Conservation (phyloP, 2,888 invertebrate species). For the Andrena dorsata region DNA sequence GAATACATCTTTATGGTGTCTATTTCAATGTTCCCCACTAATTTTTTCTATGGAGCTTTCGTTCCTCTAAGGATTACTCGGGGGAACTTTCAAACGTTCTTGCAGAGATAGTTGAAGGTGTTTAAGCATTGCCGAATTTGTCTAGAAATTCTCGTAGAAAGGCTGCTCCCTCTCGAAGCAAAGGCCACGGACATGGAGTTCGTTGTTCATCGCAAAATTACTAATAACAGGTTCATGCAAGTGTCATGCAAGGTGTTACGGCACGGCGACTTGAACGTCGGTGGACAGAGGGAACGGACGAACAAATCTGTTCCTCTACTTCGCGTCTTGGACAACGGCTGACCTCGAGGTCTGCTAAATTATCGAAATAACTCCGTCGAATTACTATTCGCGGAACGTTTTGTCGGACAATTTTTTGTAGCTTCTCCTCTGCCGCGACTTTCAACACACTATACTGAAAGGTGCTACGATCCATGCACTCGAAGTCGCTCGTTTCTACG, state of each 20-base stretch:
- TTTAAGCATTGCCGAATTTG: not conserved
- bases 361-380: not conserved
- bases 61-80: not conserved
- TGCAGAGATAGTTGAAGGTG: not conserved
- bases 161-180: conserved; percentile 31
- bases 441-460: conserved; percentile 46
- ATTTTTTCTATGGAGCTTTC: too few relatives aligned
- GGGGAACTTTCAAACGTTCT: too few relatives aligned
- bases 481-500: conserved; percentile 52
- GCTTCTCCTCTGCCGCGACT: conserved; percentile 42
- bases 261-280: conserved; percentile 57
- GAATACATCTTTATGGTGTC: too few relatives aligned
- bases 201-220: conserved; percentile 54
- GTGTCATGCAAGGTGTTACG: conserved; percentile 74
- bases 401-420: not conserved
- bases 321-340: not conserved
- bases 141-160: not conserved
- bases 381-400: not conserved
- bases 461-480: conserved; percentile 70
- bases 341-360: too few relatives aligned
- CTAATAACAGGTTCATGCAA: conserved; percentile 70
- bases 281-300: conserved; percentile 34
- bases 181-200: conserved; percentile 57
- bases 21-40: too few relatives aligned
- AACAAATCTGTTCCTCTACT: not conserved